Conservation (phyloP, 2,797 vertebrate genomes). For the Anguilla pacifica region DNA sequence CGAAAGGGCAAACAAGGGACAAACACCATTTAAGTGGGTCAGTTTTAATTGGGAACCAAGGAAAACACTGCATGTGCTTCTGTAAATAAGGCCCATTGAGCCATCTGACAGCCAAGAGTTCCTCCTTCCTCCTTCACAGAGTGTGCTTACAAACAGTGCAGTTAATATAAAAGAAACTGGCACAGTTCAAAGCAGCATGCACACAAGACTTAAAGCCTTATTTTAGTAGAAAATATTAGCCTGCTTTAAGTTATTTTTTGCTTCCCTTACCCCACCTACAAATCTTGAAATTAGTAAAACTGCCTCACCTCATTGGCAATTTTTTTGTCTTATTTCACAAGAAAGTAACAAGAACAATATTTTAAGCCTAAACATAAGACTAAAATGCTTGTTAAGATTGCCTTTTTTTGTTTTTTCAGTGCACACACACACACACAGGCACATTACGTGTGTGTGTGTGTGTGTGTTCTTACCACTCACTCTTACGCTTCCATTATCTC, state of each 20-base stretch:
- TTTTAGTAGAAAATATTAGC: too few species aligned
- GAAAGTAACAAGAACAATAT: too few species aligned
- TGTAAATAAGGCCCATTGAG: not conserved
- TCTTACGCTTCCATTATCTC: not conserved
- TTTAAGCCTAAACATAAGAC: too few species aligned
- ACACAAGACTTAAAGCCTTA: too few species aligned
- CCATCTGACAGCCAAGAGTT: not conserved
- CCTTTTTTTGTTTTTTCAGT: too few species aligned
- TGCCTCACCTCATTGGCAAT: too few species aligned
- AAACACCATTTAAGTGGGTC: not conserved
- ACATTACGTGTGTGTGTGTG: not conserved
- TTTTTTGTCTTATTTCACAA: too few species aligned
- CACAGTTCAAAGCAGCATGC: not conserved
- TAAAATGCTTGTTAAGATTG: too few species aligned
- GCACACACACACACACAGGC: too few species aligned
- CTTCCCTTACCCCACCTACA: too few species aligned
- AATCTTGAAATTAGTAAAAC: too few species aligned
- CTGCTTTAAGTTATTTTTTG: too few species aligned
- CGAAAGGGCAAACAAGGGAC: not conserved
- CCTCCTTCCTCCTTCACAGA: not conserved
- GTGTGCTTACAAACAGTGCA: not conserved
- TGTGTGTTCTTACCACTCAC: not conserved
- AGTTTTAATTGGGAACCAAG: not conserved
- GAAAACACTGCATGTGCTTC: not conserved
- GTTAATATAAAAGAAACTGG: not conserved